Conservation (phyloP, 2,888 invertebrate genomes). For the Trissoscelio sp. region DNA sequence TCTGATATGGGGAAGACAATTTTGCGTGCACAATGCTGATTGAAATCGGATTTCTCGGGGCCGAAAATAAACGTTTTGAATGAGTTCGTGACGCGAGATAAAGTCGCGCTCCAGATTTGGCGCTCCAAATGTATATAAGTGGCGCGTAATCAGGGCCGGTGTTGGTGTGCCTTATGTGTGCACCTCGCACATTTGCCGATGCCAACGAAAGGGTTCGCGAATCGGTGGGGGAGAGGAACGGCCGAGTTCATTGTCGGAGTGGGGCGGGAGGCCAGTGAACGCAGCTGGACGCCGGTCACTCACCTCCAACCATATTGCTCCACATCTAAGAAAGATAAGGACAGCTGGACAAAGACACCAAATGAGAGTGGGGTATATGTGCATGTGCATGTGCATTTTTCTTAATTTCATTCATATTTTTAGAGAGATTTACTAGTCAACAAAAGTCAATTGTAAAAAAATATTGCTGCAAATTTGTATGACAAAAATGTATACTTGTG, state of each 20-base stretch:
- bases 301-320: slow-evolving; percentile 83
- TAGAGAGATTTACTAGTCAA: neutral
- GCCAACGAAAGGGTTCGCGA: slow-evolving; percentile 53
- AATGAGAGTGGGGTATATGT: slow-evolving; percentile 57
- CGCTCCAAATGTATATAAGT: slow-evolving; percentile 76
- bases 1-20: no score
- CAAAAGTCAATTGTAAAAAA: no score
- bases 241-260: slow-evolving; percentile 68
- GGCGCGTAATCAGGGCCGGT: slow-evolving; percentile 74
- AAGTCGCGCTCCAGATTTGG: slow-evolving; percentile 71
- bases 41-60: no score
- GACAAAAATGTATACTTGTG: no score
- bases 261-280: slow-evolving; percentile 81
- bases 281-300: slow-evolving; percentile 83
- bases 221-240: slow-evolving; percentile 40
- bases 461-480: no score
- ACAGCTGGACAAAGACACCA: slow-evolving; percentile 64
- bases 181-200: slow-evolving; percentile 61
- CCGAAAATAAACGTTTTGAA: neutral
- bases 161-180: slow-evolving; percentile 71
- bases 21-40: no score
- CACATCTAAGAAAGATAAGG: slow-evolving; percentile 80
- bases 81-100: slow-evolving; percentile 28
- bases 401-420: slow-evolving; percentile 39
- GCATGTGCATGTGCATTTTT: slow-evolving; percentile 52